phyloP scores from a whole-genome alignment of 2,888 invertebrate genomes.

The Yponomeuta malinellus region DNA sequence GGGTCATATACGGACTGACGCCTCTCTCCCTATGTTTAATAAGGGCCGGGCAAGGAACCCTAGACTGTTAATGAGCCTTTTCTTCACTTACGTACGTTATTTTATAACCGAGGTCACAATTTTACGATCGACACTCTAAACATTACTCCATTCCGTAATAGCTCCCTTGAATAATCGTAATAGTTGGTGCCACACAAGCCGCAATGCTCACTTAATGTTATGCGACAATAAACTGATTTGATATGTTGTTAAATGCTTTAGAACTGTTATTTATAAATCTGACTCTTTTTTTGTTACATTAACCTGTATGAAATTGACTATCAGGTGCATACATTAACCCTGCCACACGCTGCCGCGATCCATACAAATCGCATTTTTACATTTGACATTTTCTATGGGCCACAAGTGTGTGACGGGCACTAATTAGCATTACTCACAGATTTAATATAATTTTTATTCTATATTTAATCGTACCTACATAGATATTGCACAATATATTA shows the following conservation, averaged over 20 bases:
- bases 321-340: neutral
- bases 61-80: constrained; percentile 55
- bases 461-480: too few relatives aligned
- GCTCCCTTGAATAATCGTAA: constrained; percentile 1
- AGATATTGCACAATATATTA: too few relatives aligned
- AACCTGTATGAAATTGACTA: too few relatives aligned
- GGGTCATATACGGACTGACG: too few relatives aligned
- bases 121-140: constrained; percentile 13
- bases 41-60: constrained; percentile 43
- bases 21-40: constrained; percentile 35
- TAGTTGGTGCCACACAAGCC: neutral
- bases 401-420: too few relatives aligned
- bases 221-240: neutral
- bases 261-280: neutral
- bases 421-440: too few relatives aligned
- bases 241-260: neutral
- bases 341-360: neutral
- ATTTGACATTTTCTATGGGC: too few relatives aligned
- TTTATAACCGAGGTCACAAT: constrained; percentile 18
- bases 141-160: constrained; percentile 3
- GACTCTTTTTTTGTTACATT: neutral
- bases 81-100: constrained; percentile 26
- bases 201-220: neutral
- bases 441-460: too few relatives aligned
- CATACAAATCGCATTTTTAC: too few relatives aligned